Percentiles rank a stretch among this genome's conserved stretches.
phyloP scores from a whole-genome alignment of 2,113 vertebrate species.

The Indri indri region DNA sequence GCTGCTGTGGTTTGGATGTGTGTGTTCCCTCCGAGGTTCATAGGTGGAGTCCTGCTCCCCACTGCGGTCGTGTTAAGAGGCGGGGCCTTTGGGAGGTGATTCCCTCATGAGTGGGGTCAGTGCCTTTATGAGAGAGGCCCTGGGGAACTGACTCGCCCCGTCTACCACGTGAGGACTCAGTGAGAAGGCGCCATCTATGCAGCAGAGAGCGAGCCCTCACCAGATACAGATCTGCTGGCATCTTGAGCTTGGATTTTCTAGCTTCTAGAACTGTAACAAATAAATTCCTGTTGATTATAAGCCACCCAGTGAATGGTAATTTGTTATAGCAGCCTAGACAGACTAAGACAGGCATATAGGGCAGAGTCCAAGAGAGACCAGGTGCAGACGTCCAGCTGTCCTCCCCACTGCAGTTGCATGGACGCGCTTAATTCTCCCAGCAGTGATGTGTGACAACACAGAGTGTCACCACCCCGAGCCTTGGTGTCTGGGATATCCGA shows the following conservation, averaged over 20 bases:
- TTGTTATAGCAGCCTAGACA: not conserved
- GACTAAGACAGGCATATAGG: not conserved
- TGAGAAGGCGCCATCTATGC: not conserved
- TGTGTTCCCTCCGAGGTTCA: not conserved
- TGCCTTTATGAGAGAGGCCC: not conserved
- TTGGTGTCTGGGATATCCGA: not conserved
- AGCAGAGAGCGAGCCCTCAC: not conserved
- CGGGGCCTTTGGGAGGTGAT: not conserved
- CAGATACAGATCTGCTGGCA: not conserved
- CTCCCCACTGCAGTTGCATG: too few relatives aligned
- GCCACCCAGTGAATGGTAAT: not conserved
- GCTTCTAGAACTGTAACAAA: not conserved
- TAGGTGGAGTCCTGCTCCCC: not conserved
- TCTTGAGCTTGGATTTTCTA: not conserved
- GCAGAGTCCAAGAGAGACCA: not conserved
- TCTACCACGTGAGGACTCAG: not conserved
- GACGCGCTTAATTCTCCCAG: not conserved
- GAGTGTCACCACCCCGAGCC: not conserved
- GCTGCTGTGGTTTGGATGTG: not conserved
- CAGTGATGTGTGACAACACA: not conserved
- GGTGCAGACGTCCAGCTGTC: rapidly evolving
- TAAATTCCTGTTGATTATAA: not conserved
- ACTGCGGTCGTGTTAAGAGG: too few relatives aligned
- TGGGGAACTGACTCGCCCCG: not conserved
- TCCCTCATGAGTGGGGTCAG: not conserved